phyloP scores from a whole-genome alignment of 2,113 vertebrate genomes.

The Budorcas taxicolor region DNA sequence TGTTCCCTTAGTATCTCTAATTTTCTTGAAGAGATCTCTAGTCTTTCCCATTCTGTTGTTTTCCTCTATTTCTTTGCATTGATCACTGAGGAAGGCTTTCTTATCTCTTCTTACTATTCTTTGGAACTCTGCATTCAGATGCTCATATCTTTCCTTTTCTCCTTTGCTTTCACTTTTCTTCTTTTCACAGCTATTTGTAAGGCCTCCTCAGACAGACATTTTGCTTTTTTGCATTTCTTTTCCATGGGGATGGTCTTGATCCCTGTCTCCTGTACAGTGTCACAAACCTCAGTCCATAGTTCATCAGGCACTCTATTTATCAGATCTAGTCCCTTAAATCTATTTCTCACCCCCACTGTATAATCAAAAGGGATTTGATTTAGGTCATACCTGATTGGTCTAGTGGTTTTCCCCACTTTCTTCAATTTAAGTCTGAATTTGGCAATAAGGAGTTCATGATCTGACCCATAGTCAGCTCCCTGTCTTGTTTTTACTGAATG shows the following conservation, averaged over 20 bases:
- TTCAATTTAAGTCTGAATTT: background rate
- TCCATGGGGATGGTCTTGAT: background rate
- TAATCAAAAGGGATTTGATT: background rate
- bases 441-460: background rate
- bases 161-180: background rate
- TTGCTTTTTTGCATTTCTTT: background rate
- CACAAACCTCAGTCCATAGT: rapidly evolving
- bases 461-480: background rate
- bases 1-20: background rate
- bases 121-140: background rate
- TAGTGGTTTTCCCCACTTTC: background rate
- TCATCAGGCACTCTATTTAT: background rate
- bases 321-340: no score
- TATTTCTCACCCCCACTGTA: background rate
- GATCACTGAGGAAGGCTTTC: background rate
- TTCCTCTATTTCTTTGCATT: background rate
- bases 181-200: background rate
- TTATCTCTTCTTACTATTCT: background rate
- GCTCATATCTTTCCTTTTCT: background rate
- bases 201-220: background rate
- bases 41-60: background rate
- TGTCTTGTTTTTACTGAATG: background rate
- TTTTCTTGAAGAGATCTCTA: background rate
- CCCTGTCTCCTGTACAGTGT: no score
- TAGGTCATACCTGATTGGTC: background rate